Percentiles rank a stretch among this genome's conserved stretches.
Evolutionary conservation across 2,797 vertebrate species (phyloP).

Genomic region (Gephyroberyx darwinii): DNA sequence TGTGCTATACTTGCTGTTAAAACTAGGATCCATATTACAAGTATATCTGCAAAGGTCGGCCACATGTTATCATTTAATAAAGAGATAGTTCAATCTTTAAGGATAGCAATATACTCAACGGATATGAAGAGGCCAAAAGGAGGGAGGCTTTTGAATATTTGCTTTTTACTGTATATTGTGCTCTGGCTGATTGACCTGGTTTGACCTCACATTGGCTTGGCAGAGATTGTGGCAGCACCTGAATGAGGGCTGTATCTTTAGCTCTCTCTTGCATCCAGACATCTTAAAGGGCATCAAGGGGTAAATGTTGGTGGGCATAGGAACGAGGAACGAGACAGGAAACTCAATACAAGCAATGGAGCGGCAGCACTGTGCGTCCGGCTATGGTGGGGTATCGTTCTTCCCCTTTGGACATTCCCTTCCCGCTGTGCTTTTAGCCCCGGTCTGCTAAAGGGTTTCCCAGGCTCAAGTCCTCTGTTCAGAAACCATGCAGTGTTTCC

Average conservation of each 20-base stretch:
- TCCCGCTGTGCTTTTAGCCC: slow-evolving; percentile 74
- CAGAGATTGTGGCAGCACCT: slow-evolving; percentile 18
- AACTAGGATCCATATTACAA: no score
- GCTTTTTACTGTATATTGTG: background rate
- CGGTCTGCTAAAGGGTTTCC: slow-evolving; percentile 78
- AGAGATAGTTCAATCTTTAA: background rate
- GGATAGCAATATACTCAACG: background rate
- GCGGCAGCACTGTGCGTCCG: slow-evolving; percentile 62
- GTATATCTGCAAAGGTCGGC: background rate
- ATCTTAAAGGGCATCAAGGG: slow-evolving; percentile 20
- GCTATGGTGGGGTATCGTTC: slow-evolving; percentile 58
- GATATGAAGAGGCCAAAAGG: no score
- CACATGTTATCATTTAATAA: background rate
- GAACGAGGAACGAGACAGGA: slow-evolving; percentile 61
- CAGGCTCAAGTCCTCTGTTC: slow-evolving; percentile 79
- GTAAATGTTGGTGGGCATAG: slow-evolving; percentile 36
- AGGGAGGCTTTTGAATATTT: no score
- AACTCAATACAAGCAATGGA: slow-evolving; percentile 54
- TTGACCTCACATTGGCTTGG: background rate
- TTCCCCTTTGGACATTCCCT: slow-evolving; percentile 75
- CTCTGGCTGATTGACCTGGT: background rate
- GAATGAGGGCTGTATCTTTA: slow-evolving; percentile 12
- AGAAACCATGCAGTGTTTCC: slow-evolving; percentile 74
- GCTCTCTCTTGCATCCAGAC: slow-evolving; percentile 11
- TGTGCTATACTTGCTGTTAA: background rate